Evolutionary conservation across 1,140 invertebrate genomes (phyloP).

Genomic region (Ceratosolen fusciceps): DNA sequence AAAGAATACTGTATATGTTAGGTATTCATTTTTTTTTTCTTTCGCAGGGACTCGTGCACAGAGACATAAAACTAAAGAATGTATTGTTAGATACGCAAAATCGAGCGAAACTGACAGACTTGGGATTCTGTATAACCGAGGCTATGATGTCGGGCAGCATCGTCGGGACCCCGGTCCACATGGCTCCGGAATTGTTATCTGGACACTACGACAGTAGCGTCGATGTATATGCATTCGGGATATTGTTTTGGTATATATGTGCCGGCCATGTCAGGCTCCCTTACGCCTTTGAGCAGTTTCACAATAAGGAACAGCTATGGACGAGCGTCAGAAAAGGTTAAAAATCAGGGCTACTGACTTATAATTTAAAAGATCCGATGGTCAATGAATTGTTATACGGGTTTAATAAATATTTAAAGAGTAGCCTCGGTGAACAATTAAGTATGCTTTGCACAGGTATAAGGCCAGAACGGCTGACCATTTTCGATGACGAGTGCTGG

Average conservation of each 20-base stretch:
- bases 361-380: too few species aligned
- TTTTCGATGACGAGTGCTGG: constrained; percentile 88
- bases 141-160: constrained; percentile 92
- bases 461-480: constrained; percentile 82
- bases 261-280: constrained; percentile 86
- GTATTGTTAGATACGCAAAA: constrained; percentile 84
- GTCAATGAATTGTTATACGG: too few species aligned
- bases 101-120: constrained; percentile 88
- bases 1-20: too few species aligned
- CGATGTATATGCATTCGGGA: constrained; percentile 93
- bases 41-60: constrained; percentile 82
- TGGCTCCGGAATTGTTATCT: constrained; percentile 90
- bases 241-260: constrained; percentile 93
- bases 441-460: constrained; percentile 73
- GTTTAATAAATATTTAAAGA: too few species aligned
- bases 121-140: constrained; percentile 93
- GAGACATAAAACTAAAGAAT: constrained; percentile 93
- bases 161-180: constrained; percentile 91
- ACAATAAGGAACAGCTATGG: constrained; percentile 92
- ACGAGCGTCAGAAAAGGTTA: constrained; percentile 87
- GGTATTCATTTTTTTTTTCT: too few species aligned
- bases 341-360: too few species aligned
- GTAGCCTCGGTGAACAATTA: too few species aligned
- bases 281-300: constrained; percentile 86
- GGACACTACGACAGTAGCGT: constrained; percentile 88